Conservation (phyloP, 2,888 invertebrate genomes). For the Lepidochrysops patricia region DNA sequence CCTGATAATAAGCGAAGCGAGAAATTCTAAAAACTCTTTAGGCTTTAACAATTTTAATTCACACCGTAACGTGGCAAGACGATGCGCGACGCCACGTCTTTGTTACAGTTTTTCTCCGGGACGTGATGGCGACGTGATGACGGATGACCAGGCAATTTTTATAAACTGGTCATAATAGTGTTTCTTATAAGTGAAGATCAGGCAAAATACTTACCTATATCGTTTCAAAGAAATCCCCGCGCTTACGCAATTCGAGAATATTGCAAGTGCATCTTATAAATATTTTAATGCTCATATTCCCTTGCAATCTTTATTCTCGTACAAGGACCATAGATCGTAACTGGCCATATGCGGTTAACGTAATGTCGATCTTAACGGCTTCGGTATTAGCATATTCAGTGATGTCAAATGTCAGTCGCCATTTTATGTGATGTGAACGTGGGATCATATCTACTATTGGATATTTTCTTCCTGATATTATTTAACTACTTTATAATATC, state of each 20-base stretch:
- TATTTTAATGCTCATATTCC: slow-evolving; percentile 4
- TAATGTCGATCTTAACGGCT: slow-evolving; percentile 34
- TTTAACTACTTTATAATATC: neutral
- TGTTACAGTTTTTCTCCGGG: too few relatives aligned
- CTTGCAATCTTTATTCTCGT: slow-evolving; percentile 13
- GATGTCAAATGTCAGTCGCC: slow-evolving; percentile 21
- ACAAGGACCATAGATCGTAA: slow-evolving; percentile 16
- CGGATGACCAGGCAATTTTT: too few relatives aligned
- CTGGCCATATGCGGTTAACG: slow-evolving; percentile 33
- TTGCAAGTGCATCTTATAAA: neutral
- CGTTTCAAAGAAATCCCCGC: neutral
- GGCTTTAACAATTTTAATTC: too few relatives aligned
- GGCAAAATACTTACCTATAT: neutral
- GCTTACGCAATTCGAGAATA: neutral
- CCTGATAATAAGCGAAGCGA: neutral
- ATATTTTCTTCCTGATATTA: slow-evolving; percentile 8
- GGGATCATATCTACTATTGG: neutral
- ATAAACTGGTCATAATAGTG: too few relatives aligned
- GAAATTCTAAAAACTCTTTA: too few relatives aligned
- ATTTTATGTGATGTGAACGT: slow-evolving; percentile 2
- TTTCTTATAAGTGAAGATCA: too few relatives aligned
- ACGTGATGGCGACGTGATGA: too few relatives aligned
- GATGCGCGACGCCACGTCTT: too few relatives aligned
- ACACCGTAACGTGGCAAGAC: too few relatives aligned
- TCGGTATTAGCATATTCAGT: slow-evolving; percentile 18